Base-by-base conservation (phyloP, 2,113 vertebrate genomes). In the Pteropus alecto region DNA sequence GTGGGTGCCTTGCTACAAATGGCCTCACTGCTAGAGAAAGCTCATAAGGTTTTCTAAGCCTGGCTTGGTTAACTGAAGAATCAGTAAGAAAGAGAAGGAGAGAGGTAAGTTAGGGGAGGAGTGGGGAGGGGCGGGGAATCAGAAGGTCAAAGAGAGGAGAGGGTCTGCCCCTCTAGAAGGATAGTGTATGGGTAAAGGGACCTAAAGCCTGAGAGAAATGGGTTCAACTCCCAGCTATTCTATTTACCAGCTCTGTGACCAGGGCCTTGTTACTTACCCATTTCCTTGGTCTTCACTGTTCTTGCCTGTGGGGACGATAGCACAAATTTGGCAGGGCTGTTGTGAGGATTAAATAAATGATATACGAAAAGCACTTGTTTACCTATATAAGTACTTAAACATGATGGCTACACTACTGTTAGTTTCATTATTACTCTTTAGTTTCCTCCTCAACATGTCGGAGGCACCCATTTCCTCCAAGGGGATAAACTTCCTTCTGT, bases 391-490 rank as follows among this genome's bases (percentile, higher is more conserved):
- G 30, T 38, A 85, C 63, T 56, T 63, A 85, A 83, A 91, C 90
- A 63, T 21, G 21, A 56, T 3, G 30, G 48, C n/a, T 7, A 21
- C 33, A 41, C 56, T 30, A 8, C 35, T 71, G 33, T 85, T 65
- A 79, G 54, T 87, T 84, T 84, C 43, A 35, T 91, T n/a, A 60
- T 85, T 51, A 38, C 16, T 77, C 30, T 76, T 83, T 33, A 71
- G n/a, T 90, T 43, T 89, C 70, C 33, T 67, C 22, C 35, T 63
- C 63, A 67, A 13, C 12, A 26, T 28, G 43, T 83, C 58, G 6
- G 11, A 94, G 93, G 86, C 11, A 79, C 76, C 30, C 15, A 7
- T 73, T 76, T 77, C 79, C 79, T 68, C 60, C 33, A 82, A 73
- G 43, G 30, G 43, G n/a, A 35, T 86, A 3, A 56, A 74, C 61